These are phyloP conservation scores for Eulithis prunata DNA, from an alignment of 2,888 invertebrate species.

Conservation along the genomic window DNA sequence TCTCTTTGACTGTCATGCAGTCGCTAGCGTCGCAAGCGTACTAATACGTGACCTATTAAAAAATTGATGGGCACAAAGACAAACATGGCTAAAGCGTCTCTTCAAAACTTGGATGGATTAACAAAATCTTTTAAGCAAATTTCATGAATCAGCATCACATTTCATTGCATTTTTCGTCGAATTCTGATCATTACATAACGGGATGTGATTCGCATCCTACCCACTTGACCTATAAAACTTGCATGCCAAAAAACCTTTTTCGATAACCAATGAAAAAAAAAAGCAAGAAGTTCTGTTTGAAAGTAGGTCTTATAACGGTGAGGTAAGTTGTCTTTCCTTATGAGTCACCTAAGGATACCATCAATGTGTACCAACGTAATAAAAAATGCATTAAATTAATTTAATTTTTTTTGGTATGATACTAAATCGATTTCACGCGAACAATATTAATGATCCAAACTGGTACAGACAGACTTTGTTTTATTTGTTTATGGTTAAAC, in stretches of 20 bases:
- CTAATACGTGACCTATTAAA: no score
- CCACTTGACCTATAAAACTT: slow-evolving; percentile 33
- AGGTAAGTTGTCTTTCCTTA: slow-evolving; percentile 14
- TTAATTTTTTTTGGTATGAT: no score
- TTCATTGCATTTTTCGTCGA: slow-evolving; percentile 10
- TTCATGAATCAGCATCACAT: neutral
- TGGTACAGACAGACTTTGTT: no score
- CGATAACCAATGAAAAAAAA: slow-evolving; percentile 22
- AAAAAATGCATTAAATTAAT: neutral
- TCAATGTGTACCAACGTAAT: slow-evolving; percentile 1
- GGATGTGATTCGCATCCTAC: slow-evolving; percentile 24
- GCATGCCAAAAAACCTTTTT: slow-evolving; percentile 31
- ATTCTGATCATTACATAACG: slow-evolving; percentile 23
- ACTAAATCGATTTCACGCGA: no score
- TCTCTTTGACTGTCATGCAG: no score
- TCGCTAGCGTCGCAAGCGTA: no score
- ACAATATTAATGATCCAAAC: no score
- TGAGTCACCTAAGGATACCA: slow-evolving; percentile 13
- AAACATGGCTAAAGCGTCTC: no score
- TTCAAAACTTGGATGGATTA: no score
- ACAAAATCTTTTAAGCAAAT: no score
- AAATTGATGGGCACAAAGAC: no score
- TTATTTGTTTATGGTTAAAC: no score
- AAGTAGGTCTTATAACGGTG: slow-evolving; percentile 30
- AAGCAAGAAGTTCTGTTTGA: slow-evolving; percentile 8